Conservation (phyloP, 2,113 vertebrate genomes). For the Genyomyrus donnyi region DNA sequence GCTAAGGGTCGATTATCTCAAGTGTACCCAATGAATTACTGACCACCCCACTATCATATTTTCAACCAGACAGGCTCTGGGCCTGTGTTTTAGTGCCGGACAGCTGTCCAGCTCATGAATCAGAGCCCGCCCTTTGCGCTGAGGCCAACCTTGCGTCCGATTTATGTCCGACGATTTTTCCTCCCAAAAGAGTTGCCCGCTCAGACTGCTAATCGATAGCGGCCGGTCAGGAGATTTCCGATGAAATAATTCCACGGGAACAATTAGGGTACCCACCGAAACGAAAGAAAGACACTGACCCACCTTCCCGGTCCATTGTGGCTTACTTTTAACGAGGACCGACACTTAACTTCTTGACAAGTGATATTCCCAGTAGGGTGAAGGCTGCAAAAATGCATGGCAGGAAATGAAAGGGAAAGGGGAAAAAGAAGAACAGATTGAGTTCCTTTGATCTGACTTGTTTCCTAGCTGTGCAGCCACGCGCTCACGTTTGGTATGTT, state of each 20-base stretch:
- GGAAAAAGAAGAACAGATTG: conserved; percentile 23
- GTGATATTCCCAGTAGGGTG: conserved; percentile 16
- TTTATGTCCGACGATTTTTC: neutral
- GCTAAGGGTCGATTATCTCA: conserved; percentile 4
- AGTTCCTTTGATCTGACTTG: conserved; percentile 42
- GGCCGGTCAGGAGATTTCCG: neutral
- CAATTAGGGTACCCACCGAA: neutral
- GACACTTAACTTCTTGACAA: conserved; percentile 1
- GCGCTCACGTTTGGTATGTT: conserved; percentile 18
- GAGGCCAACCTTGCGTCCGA: neutral
- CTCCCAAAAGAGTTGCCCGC: neutral
- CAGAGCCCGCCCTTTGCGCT: neutral
- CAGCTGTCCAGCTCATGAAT: conserved; percentile 2
- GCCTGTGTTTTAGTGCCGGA: neutral
- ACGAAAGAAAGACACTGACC: neutral
- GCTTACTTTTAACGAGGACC: conserved; percentile 12
- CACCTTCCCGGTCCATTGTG: neutral
- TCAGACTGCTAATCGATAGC: neutral
- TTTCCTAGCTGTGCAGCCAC: conserved; percentile 27
- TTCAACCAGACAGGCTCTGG: neutral
- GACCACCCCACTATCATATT: conserved; percentile 5
- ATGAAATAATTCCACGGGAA: neutral
- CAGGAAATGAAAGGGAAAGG: conserved; percentile 19
- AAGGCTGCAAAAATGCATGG: conserved; percentile 9
- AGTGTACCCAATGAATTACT: neutral